Base-by-base conservation (phyloP, 2,113 vertebrate species). In the Parus major region DNA sequence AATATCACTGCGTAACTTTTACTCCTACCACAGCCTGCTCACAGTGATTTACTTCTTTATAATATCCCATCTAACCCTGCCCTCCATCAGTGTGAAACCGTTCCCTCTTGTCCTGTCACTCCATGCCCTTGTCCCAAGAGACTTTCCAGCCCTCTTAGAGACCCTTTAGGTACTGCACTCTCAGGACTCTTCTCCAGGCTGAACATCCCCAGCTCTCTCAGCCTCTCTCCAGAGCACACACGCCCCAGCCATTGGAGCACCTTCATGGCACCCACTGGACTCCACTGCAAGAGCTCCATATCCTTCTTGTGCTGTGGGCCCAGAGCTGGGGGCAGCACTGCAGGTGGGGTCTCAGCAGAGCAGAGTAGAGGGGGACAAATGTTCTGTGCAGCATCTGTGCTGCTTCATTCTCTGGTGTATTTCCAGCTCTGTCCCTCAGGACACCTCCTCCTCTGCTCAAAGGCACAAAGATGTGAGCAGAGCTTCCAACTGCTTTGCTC, bases 1-100 rank as follows among this genome's bases (percentile, higher is more conserved):
- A 80, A 29, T 4, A 4, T 9, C 33, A 55, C 25, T 12, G 25
- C 12, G 25, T 11, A 55, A 31, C 12, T 11, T 65, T 15, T 65
- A 9, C 50, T 31, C 0, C 0, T 15, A 15, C 4, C 11, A 44
- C 15, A 36, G 39, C 19, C 9, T 42, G 14, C 15, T 23, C 39
- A 35, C 0, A 1, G 11, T 14, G 6, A 61, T 44, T 60, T 20
- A 25, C 9, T 35, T 31, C 10, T 16, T 17, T 3, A 10, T 9
- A 10, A 20, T 2, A 44, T 7, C 5, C 9, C 5, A 18, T 10
- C 31, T 35, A 56, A 24, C 15, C 8, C 15, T 24, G 35, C 13
- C 23, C 11, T 41, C 9, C 18, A 5, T 7, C 42, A 57, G 7
- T 49, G 18, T 23, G 35, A 60, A 70, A 25, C 21, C 39, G 59